Base-by-base conservation (phyloP, 2,113 vertebrate species). In the Aspidoscelis tigris region DNA sequence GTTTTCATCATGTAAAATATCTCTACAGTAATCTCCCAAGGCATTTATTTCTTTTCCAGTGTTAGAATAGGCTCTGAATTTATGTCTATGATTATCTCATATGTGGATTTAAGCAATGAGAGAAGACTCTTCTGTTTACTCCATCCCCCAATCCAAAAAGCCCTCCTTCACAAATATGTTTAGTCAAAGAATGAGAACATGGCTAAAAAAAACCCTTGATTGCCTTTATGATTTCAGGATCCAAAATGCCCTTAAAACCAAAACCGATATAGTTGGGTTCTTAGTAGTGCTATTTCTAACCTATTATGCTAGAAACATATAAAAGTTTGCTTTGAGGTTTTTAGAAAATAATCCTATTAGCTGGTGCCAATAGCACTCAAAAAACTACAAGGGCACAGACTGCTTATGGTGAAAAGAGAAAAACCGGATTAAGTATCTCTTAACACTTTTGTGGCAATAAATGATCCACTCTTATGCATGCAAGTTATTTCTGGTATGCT, bases 401-500 rank as follows among this genome's bases (percentile, higher is more conserved):
- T 75, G 68, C 87, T 75, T 44, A 78, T 85, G 21, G 39, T 22
- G 77, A 64, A 77, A 64, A 39, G 44, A 71, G 65, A 70, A n/a
- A 20, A 2, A 0, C 83, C 6, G 55, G 22, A 81, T 24, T 21
- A 65, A 84, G 73, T 84, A 72, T 24, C 2, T 41, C 70, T 73
- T 39, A 80, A 76, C 83, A 16, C 0, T 10, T 86, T 78, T 77
- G 86, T 24, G 61, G 53, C 0, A 66, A 50, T 44, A 91, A 92
- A 81, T n/a, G 26, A 10, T 8, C 86, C 0, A 0, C 26, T 71
- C 16, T 70, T 55, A 86, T 50, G 14, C 5, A 81, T 73, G 55
- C 26, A 84, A 84, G 43, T 78, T 22, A 2, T 65, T 82, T 61
- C 68, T 85, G 82, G 68, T 65, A 83, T 33, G 3, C 53, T 89